Conservation (phyloP, 2,113 vertebrate genomes). For the Sterna hirundo region DNA sequence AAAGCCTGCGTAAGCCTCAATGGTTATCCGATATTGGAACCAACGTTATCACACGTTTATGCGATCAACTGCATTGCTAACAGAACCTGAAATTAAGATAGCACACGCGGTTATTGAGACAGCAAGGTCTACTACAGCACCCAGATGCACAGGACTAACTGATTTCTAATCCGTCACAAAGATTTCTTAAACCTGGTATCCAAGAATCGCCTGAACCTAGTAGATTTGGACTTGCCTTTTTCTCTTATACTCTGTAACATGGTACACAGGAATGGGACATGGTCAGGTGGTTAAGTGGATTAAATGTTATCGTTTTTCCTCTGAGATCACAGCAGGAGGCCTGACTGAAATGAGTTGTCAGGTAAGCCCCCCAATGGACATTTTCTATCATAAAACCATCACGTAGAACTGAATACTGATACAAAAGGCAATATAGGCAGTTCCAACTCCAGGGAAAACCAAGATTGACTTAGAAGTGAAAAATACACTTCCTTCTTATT, state of each 20-base stretch:
- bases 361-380: neutral
- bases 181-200: neutral
- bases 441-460: neutral
- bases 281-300: neutral
- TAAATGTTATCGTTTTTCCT: neutral
- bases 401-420: slow-evolving; percentile 6
- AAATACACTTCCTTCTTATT: neutral
- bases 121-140: slow-evolving; percentile 24
- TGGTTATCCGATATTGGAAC: slow-evolving; percentile 27
- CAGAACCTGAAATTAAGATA: slow-evolving; percentile 40
- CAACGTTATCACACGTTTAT: neutral
- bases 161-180: slow-evolving; percentile 22
- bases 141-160: slow-evolving; percentile 37
- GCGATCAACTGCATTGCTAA: slow-evolving; percentile 35
- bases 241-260: neutral
- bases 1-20: neutral
- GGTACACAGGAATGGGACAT: neutral
- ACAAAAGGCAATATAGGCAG: slow-evolving; percentile 18
- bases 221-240: neutral
- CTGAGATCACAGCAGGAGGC: neutral
- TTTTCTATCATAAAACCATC: slow-evolving; percentile 29
- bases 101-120: slow-evolving; percentile 6
- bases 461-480: slow-evolving; percentile 20
- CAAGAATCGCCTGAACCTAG: neutral
- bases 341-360: slow-evolving; percentile 22